phyloP scores from a whole-genome alignment of 2,797 vertebrate species.

The Esox lucius region DNA sequence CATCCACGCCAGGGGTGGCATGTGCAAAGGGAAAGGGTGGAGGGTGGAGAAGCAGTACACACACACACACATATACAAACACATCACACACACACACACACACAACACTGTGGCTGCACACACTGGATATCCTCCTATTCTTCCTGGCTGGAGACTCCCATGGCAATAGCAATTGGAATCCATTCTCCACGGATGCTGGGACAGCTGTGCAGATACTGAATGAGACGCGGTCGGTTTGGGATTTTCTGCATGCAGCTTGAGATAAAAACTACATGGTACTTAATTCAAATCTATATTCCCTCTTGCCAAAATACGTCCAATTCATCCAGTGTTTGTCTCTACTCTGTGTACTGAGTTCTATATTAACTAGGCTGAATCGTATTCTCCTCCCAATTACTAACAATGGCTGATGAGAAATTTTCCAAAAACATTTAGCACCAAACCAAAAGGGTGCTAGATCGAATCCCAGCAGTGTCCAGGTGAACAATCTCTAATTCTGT shows the following conservation, averaged over 20 bases:
- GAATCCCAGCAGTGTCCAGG: no score
- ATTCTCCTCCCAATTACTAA: conserved; percentile 46
- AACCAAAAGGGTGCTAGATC: conserved; percentile 5
- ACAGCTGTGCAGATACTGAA: conserved; percentile 79
- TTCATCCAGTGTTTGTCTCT: conserved; percentile 67
- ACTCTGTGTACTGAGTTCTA: conserved; percentile 46
- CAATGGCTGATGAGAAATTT: conserved; percentile 37
- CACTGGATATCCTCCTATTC: conserved; percentile 82
- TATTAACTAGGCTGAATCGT: conserved; percentile 38
- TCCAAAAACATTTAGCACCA: conserved; percentile 38
- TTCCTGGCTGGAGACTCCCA: conserved; percentile 78
- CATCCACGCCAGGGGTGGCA: conserved; percentile 81
- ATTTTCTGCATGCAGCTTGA: conserved; percentile 65
- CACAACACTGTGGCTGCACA: conserved; percentile 46
- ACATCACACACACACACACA: conserved; percentile 20
- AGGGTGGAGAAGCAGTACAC: conserved; percentile 51
- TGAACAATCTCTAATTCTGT: no score
- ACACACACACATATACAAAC: conserved; percentile 29
- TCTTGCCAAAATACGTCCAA: conserved; percentile 55
- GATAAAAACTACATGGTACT: conserved; percentile 73
- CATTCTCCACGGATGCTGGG: conserved; percentile 81
- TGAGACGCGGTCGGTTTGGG: conserved; percentile 69
- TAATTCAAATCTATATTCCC: conserved; percentile 69
- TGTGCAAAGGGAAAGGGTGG: conserved; percentile 71
- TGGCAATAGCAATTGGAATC: conserved; percentile 78